These are phyloP conservation scores for Amia ocellicauda DNA, from an alignment of 2,113 vertebrate genomes.

Conservation along the genomic window DNA sequence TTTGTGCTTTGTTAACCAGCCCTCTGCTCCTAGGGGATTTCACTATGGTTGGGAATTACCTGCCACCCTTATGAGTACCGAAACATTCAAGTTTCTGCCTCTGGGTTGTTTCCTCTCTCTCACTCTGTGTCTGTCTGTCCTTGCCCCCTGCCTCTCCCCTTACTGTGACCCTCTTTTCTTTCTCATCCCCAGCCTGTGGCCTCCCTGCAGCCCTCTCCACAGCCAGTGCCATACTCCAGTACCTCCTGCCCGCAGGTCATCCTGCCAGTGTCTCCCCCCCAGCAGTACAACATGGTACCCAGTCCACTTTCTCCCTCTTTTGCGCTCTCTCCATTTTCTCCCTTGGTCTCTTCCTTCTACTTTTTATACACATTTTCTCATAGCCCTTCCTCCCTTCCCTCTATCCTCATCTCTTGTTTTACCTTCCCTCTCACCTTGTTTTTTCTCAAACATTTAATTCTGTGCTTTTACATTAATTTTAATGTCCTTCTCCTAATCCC, in stretches of 20 bases:
- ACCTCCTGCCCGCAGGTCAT: constrained; percentile 98
- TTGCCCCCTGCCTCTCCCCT: too few species aligned
- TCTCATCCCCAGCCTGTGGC: constrained; percentile 53
- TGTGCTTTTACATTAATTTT: neutral
- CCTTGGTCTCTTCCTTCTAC: neutral
- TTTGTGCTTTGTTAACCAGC: too few species aligned
- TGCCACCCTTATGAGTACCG: too few species aligned
- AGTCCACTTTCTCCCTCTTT: constrained; percentile 15
- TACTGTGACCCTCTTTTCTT: neutral
- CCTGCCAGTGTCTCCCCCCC: constrained; percentile 97
- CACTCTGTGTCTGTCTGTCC: too few species aligned
- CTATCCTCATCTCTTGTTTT: constrained; percentile 3
- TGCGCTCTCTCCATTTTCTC: neutral
- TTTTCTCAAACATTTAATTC: constrained; percentile 25
- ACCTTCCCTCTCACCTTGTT: constrained; percentile 39
- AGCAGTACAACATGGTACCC: constrained; percentile 99
- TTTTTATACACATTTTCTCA: neutral
- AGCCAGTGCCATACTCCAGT: constrained; percentile 89
- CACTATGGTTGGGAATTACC: too few species aligned
- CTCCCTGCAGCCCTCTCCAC: constrained; percentile 86
- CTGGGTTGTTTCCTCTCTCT: too few species aligned
- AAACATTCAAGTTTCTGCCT: too few species aligned
- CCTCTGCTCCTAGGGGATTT: too few species aligned
- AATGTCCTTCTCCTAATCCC: neutral
- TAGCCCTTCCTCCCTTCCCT: neutral